Percentiles rank a stretch among this genome's conserved stretches.
These are phyloP conservation scores for Synergus laeviventris DNA, from an alignment of 2,888 invertebrate species.

Conservation along the genomic window DNA sequence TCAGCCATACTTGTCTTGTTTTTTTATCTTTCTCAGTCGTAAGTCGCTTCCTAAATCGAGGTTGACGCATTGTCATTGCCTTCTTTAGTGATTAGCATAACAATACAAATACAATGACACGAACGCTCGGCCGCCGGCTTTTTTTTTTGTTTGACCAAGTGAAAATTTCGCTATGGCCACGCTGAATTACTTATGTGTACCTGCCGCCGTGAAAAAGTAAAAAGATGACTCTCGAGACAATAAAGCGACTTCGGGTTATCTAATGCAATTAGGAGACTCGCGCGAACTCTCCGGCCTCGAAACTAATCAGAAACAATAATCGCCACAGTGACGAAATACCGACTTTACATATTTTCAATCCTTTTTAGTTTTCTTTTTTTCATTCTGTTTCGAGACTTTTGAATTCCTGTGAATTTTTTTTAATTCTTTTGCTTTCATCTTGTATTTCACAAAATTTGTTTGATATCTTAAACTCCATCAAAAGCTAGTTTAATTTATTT, in stretches of 20 bases:
- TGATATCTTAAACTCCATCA: no score
- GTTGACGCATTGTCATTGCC: conserved; percentile 73
- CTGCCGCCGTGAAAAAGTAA: conserved; percentile 49
- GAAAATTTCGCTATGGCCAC: conserved; percentile 68
- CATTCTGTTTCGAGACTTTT: no score
- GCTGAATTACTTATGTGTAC: conserved; percentile 56
- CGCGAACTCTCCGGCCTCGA: conserved; percentile 65
- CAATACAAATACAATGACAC: conserved; percentile 75
- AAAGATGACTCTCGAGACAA: conserved; percentile 46
- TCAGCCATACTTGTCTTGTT: conserved; percentile 68
- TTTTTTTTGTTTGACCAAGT: conserved; percentile 73
- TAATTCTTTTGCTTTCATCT: no score
- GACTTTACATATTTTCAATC: neutral
- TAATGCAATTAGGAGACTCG: conserved; percentile 69
- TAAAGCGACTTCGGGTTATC: conserved; percentile 62
- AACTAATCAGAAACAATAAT: conserved; percentile 45
- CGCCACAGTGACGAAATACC: neutral
- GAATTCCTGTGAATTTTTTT: no score
- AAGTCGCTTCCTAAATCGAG: conserved; percentile 74
- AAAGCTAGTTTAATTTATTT: no score
- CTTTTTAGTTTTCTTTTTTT: no score
- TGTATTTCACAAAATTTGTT: no score
- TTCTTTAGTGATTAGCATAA: conserved; percentile 73
- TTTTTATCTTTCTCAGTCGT: conserved; percentile 46
- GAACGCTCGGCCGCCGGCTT: conserved; percentile 60